Conservation (phyloP, 2,888 invertebrate species). For the Ganaspis brasiliensis region DNA sequence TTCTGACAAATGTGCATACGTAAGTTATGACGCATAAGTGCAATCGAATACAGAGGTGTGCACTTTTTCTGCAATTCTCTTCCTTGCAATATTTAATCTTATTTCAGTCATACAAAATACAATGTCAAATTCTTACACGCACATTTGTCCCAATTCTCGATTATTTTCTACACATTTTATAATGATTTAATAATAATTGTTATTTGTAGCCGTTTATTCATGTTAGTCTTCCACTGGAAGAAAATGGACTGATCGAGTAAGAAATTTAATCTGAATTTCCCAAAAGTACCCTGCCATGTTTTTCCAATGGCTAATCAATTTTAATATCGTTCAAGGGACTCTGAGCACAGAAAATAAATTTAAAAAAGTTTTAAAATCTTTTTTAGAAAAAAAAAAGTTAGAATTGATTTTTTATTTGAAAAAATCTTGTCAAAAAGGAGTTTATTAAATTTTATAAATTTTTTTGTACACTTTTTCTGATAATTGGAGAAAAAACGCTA, state of each 20-base stretch:
- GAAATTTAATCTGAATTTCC: constrained; percentile 14
- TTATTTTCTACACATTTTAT: neutral
- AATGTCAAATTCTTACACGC: constrained; percentile 29
- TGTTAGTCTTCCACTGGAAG: constrained; percentile 24
- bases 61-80: neutral
- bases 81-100: constrained; percentile 22
- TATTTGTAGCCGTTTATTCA: constrained; percentile 10
- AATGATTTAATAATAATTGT: neutral
- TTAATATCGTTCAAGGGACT: constrained; percentile 21
- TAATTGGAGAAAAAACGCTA: too few relatives aligned
- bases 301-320: constrained; percentile 29
- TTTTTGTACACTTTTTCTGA: neutral
- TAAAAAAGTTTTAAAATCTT: neutral
- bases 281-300: constrained; percentile 14
- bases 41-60: constrained; percentile 19
- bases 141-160: constrained; percentile 18
- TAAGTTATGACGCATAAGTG: constrained; percentile 39
- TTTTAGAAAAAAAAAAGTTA: neutral
- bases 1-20: constrained; percentile 41
- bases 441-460: neutral
- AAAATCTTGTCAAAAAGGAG: neutral
- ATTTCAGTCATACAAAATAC: neutral
- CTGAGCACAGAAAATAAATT: constrained; percentile 20
- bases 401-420: neutral
- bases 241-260: constrained; percentile 8